Evolutionary conservation across 2,113 vertebrate genomes (phyloP).

Genomic region (Mus spicilegus): DNA sequence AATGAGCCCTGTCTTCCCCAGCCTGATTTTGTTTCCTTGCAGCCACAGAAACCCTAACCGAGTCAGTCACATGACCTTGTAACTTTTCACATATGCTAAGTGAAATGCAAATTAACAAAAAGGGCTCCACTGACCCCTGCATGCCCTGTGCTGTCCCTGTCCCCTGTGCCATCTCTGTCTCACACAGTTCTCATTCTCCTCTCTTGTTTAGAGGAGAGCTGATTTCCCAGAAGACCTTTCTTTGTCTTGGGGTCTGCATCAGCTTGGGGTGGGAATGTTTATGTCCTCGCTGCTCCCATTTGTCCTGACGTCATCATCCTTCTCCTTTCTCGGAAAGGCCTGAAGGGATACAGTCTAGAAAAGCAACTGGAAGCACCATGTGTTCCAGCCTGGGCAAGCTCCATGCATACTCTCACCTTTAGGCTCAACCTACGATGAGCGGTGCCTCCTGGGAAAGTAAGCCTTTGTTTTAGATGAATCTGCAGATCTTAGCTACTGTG

Average conservation of each 20-base stretch:
- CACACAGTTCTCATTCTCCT: background rate
- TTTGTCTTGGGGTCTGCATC: background rate
- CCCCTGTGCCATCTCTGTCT: background rate
- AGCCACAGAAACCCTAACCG: background rate
- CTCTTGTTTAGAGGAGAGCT: background rate
- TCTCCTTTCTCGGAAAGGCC: background rate
- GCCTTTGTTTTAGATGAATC: background rate
- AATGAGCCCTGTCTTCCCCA: background rate
- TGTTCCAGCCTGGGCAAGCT: background rate
- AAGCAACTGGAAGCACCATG: no score
- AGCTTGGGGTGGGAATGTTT: background rate
- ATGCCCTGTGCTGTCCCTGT: background rate
- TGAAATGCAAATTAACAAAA: background rate
- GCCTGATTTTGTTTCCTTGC: background rate
- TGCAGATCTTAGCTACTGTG: background rate
- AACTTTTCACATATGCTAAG: background rate
- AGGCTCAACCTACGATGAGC: background rate
- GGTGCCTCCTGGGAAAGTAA: background rate
- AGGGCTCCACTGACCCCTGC: background rate
- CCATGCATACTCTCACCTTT: background rate
- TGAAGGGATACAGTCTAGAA: background rate
- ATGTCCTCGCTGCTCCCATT: no score
- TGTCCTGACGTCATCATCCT: accelerated
- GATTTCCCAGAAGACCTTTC: background rate
- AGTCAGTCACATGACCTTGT: background rate